Evolutionary conservation across 37 sponge, comb jelly and placozoan species (phyloP).

Genomic region (Bolinopsis microptera): DNA sequence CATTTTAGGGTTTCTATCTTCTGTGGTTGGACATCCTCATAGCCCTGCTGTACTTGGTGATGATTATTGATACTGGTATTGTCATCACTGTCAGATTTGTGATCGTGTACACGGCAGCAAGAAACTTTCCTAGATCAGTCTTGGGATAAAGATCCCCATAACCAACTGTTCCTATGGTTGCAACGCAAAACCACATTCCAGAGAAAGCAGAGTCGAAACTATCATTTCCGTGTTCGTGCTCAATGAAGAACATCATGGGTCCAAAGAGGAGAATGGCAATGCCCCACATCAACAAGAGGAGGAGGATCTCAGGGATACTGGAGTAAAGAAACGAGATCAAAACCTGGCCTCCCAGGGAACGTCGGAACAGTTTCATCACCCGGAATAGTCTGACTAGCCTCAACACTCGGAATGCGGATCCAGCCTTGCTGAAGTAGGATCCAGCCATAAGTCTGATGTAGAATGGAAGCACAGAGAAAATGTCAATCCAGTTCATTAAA

Average conservation of each 20-base stretch:
- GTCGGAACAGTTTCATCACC: constrained; percentile 3
- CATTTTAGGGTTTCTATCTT: too few species aligned
- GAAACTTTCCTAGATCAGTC: constrained; percentile 22
- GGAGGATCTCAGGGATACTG: neutral
- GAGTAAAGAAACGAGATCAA: neutral
- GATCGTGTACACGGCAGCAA: neutral
- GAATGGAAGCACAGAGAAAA: neutral
- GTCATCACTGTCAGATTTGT: neutral
- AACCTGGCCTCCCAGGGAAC: neutral
- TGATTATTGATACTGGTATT: neutral
- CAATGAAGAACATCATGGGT: neutral
- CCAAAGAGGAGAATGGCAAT: neutral
- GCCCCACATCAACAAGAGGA: neutral
- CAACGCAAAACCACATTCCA: constrained; percentile 23
- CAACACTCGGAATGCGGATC: neutral
- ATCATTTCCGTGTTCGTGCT: neutral
- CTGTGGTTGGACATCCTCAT: neutral
- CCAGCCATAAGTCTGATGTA: neutral
- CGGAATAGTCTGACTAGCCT: neutral
- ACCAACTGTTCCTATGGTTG: neutral
- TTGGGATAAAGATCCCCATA: neutral
- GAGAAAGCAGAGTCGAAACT: neutral
- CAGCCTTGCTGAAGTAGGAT: neutral
- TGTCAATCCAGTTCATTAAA: neutral
- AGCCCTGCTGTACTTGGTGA: neutral